Evolutionary conservation across 2,113 vertebrate genomes (phyloP).

Genomic region (Herpetotheres cachinnans): DNA sequence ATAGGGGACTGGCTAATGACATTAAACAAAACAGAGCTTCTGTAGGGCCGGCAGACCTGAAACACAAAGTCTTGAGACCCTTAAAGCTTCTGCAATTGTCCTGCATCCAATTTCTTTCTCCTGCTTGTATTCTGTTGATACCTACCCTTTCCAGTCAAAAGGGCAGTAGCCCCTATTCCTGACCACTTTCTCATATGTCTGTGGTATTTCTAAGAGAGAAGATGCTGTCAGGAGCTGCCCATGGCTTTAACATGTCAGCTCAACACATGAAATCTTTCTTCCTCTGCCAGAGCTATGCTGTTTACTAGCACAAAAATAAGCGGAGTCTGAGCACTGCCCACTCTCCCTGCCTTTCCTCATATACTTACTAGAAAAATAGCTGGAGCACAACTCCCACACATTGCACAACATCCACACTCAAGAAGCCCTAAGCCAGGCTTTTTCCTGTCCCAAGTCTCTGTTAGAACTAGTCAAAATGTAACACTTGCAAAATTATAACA

Average conservation of each 20-base stretch:
- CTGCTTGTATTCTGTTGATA: not conserved
- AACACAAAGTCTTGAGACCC: not conserved
- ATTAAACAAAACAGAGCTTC: not conserved
- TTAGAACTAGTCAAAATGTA: constrained; percentile 5
- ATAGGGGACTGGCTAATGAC: not conserved
- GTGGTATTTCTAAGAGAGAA: not conserved
- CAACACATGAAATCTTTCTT: not conserved
- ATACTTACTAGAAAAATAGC: constrained; percentile 28
- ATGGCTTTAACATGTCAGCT: not conserved
- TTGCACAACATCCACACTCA: constrained; percentile 15
- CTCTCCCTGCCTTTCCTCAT: constrained; percentile 36
- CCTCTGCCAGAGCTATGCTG: not conserved
- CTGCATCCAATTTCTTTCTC: not conserved
- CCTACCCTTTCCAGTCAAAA: not conserved
- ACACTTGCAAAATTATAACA: not conserved
- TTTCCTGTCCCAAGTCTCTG: constrained; percentile 3
- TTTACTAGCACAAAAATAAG: constrained; percentile 36
- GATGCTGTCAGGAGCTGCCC: not conserved
- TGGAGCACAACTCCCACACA: constrained; percentile 23
- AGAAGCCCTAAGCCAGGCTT: not conserved
- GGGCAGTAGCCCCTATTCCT: not conserved
- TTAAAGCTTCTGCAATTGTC: not conserved
- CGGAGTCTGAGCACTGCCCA: constrained; percentile 8
- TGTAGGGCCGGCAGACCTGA: not conserved
- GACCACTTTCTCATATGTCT: not conserved